These are phyloP conservation scores for Pelodiscus sinensis DNA, from an alignment of 2,113 vertebrate species.

Conservation along the genomic window DNA sequence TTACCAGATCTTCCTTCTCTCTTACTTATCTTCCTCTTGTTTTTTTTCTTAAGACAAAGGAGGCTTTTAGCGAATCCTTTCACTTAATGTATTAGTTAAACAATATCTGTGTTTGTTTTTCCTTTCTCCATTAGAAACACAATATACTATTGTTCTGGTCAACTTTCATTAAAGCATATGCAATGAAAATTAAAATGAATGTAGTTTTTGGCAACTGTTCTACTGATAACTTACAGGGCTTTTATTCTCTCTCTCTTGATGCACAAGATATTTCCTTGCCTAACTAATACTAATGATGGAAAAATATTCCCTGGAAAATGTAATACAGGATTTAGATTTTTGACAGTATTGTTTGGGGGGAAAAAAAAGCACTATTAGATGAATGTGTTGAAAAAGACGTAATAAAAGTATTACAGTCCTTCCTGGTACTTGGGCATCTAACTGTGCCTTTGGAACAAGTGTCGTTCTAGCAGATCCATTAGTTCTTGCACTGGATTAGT, in stretches of 20 bases:
- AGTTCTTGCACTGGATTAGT: background rate
- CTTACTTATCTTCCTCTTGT: background rate
- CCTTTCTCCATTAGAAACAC: background rate
- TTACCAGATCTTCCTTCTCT: background rate
- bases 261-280: background rate
- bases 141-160: background rate
- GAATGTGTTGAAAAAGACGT: background rate
- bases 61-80: background rate
- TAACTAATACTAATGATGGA: background rate
- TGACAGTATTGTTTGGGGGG: background rate
- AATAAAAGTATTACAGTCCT: constrained; percentile 12
- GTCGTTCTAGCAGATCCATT: background rate
- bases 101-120: no score
- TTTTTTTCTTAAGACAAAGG: background rate
- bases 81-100: background rate
- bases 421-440: background rate
- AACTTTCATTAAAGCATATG: background rate
- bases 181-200: background rate
- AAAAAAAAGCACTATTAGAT: background rate
- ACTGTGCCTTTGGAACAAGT: constrained; percentile 25
- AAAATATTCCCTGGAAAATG: background rate
- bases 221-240: background rate
- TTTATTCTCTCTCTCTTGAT: background rate
- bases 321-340: background rate
- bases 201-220: background rate